These are phyloP conservation scores for Calameuta filiformis DNA, from an alignment of 2,888 invertebrate species.

Conservation along the genomic window DNA sequence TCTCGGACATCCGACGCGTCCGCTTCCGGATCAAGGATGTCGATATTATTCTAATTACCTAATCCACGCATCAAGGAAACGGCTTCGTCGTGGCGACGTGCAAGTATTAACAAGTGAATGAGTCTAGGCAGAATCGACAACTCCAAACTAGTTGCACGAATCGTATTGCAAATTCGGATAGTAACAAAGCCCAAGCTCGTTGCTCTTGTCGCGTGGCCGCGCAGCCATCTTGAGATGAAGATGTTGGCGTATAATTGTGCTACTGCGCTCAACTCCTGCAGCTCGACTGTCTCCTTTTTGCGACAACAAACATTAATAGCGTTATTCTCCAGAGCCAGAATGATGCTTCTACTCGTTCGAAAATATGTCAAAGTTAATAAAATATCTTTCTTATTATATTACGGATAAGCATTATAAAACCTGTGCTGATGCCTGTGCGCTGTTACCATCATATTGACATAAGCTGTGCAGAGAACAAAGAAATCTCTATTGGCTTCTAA, in stretches of 20 bases:
- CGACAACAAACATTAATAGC: constrained; percentile 63
- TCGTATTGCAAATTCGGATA: constrained; percentile 57
- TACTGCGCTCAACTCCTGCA: constrained; percentile 66
- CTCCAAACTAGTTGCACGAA: constrained; percentile 52
- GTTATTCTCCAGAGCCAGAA: constrained; percentile 61
- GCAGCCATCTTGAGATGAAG: constrained; percentile 64
- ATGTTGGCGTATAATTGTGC: constrained; percentile 65
- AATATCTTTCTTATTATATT: neutral
- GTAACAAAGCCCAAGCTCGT: constrained; percentile 63
- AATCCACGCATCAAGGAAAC: constrained; percentile 65
- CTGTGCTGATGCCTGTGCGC: constrained; percentile 53
- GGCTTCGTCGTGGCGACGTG: constrained; percentile 62
- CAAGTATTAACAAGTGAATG: constrained; percentile 57
- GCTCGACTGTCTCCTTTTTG: constrained; percentile 60
- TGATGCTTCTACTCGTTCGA: constrained; percentile 38
- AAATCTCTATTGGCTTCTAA: constrained; percentile 69
- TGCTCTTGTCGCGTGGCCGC: constrained; percentile 59
- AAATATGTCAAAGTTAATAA: neutral
- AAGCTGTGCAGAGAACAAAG: constrained; percentile 68
- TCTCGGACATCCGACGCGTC: too few species aligned
- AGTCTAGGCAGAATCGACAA: constrained; percentile 61
- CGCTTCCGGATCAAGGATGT: neutral
- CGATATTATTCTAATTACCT: constrained; percentile 30
- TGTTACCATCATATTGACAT: constrained; percentile 68
- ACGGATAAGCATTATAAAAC: constrained; percentile 26